Base-by-base conservation (phyloP, 1,140 invertebrate genomes). In the Drosophila albomicans region DNA sequence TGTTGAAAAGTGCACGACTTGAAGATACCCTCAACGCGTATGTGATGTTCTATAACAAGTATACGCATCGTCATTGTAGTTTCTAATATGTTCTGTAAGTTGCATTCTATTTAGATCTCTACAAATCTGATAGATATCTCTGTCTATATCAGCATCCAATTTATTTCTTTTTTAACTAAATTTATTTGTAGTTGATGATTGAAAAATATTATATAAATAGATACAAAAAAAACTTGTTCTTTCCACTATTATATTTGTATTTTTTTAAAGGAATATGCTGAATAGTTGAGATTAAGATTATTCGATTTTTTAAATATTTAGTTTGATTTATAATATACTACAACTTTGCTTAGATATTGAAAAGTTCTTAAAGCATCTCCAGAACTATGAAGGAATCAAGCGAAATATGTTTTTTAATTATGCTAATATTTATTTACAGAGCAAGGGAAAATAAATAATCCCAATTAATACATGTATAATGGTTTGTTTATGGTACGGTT, bases 401-500 rank as follows among this genome's bases (percentile, higher is more conserved):
- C 30, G 13, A 57, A 41, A 30, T 46, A 45, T 59, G n/a, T 30
- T 30, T 59, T 65, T 65, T 65, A 65, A 43, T 65, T 65, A 65
- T 32, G 38, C 63, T 45, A 71, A 70, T 63, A 70, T 68, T 45
- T 46, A 65, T 71, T 71, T 64, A 57, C 62, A 48, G 35, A 64
- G 52, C 45, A 43, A 66, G 52, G 43, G 30, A n/a, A 57, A 72
- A 65, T 57, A 66, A 66, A 65, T 67, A 56, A 67, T 67, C 43
- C 71, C 71, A 73, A 75, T 59, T 77, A 67, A 74, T 64, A 67
- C 48, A 68, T 75, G 59, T 67, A 61, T 57, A 46, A 64, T 69
- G 68, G 67, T 76, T 75, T 79, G 76, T 79, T 79, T 76, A 79
- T 73, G 73, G 73, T 66, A 76, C 32, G 73, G 62, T 71, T 63